phyloP scores from a whole-genome alignment of 2,113 vertebrate species.

The Chloebia gouldiae region DNA sequence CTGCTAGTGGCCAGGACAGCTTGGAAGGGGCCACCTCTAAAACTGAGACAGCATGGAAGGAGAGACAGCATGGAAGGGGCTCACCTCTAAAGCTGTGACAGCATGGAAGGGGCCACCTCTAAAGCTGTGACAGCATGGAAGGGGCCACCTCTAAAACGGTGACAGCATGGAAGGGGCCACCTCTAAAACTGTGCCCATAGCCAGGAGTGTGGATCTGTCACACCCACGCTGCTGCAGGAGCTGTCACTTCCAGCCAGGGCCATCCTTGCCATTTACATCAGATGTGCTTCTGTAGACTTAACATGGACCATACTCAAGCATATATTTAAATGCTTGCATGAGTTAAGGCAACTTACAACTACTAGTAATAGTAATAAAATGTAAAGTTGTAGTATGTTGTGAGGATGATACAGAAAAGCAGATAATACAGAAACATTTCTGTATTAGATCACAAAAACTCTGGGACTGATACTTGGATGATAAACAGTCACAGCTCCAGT shows the following conservation, averaged over 20 bases:
- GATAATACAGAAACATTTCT: background rate
- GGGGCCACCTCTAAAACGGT: no score
- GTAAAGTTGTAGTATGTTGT: background rate
- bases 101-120: accelerated
- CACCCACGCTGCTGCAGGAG: background rate
- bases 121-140: background rate
- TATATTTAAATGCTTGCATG: background rate
- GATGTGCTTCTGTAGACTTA: background rate
- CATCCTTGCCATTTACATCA: background rate
- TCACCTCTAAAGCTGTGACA: background rate
- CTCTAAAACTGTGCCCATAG: accelerated
- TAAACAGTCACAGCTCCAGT: background rate
- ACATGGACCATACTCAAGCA: background rate
- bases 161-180: no score
- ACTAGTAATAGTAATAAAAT: background rate
- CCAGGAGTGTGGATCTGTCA: background rate
- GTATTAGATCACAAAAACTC: background rate
- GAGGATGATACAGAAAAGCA: background rate
- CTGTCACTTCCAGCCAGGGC: background rate
- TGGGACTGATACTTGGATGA: background rate
- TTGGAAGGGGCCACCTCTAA: accelerated
- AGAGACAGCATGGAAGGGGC: background rate
- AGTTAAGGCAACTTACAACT: background rate
- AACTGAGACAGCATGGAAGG: background rate
- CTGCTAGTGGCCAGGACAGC: background rate